Conservation (phyloP, 2,113 vertebrate genomes). For the Oreochromis niloticus region DNA sequence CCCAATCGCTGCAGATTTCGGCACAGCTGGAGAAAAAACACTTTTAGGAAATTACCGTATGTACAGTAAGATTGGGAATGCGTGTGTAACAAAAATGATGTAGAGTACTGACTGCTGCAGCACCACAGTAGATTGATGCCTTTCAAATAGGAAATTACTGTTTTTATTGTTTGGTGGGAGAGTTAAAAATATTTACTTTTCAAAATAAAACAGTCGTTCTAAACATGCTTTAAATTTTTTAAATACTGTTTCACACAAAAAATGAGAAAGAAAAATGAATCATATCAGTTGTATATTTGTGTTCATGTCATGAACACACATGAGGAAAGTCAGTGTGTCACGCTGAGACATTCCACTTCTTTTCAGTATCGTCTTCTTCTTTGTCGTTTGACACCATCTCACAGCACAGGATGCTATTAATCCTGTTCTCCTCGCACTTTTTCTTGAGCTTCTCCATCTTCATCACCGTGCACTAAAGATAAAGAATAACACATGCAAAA, state of each 20-base stretch:
- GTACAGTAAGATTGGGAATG: not conserved
- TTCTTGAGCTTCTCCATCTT: no score
- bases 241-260: not conserved
- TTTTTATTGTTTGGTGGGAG: not conserved
- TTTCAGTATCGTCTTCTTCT: no score
- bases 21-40: not conserved
- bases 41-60: not conserved
- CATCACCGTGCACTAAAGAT: no score
- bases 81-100: not conserved
- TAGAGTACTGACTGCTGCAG: not conserved
- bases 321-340: no score
- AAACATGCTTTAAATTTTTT: not conserved
- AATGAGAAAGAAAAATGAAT: not conserved
- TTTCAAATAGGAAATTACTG: not conserved
- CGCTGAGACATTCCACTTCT: no score
- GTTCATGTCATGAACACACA: no score
- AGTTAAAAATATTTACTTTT: conserved; percentile 59
- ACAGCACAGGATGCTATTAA: no score
- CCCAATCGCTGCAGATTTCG: not conserved
- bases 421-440: no score
- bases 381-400: no score
- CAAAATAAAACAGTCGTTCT: conserved; percentile 63
- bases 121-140: not conserved
- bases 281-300: no score
- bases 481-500: no score